Evolutionary conservation across 2,797 vertebrate species (phyloP).

Genomic region (Tauraco hartlaubi): DNA sequence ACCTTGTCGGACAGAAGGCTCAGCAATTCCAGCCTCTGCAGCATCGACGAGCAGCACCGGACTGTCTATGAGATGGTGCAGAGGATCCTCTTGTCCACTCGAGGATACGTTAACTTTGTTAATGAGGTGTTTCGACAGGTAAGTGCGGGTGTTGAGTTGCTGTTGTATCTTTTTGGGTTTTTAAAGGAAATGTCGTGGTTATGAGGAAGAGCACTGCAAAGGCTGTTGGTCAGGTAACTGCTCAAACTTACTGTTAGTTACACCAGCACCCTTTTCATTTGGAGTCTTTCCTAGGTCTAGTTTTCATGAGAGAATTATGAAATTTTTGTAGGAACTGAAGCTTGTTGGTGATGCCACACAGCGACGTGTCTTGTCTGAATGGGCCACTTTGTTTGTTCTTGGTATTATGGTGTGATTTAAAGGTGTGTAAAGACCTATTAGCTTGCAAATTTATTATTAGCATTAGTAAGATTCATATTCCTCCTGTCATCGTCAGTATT

Average conservation of each 20-base stretch:
- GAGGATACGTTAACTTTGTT: conserved; percentile 98
- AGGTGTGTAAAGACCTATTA: neutral
- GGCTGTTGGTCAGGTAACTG: neutral
- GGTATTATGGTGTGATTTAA: neutral
- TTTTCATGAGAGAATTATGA: fast-evolving
- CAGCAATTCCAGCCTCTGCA: conserved; percentile 93
- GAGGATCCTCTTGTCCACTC: conserved; percentile 91
- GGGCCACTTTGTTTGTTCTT: neutral
- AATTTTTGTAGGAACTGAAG: neutral
- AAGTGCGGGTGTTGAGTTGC: neutral
- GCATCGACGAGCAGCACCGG: conserved; percentile 94
- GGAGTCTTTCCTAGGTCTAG: neutral
- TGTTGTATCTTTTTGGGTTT: neutral
- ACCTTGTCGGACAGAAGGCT: conserved; percentile 90
- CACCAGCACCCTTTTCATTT: neutral
- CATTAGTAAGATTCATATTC: neutral
- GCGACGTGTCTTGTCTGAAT: neutral
- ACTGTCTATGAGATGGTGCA: conserved; percentile 95
- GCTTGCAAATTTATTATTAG: neutral
- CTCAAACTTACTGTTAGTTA: neutral
- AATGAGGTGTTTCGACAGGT: conserved; percentile 99
- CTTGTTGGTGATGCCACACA: neutral
- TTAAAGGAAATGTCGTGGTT: fast-evolving
- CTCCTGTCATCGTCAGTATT: neutral
- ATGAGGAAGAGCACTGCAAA: fast-evolving